Evolutionary conservation across 2,888 invertebrate genomes (phyloP).

Genomic region (Andricus curvator): DNA sequence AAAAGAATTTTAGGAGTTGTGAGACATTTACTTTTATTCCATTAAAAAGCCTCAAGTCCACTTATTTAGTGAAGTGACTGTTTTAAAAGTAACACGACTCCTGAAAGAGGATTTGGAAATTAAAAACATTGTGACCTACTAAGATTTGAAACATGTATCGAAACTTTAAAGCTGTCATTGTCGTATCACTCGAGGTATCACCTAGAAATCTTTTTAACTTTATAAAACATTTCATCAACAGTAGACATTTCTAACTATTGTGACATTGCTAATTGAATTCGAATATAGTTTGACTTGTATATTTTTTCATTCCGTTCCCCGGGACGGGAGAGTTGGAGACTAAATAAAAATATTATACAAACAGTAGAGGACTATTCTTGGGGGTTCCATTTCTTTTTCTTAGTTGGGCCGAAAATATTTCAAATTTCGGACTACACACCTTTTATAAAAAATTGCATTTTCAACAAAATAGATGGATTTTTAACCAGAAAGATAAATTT

Average conservation of each 20-base stretch:
- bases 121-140: not conserved
- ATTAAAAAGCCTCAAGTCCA: not conserved
- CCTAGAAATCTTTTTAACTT: not conserved
- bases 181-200: not conserved
- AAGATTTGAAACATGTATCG: not conserved
- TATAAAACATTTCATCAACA: slow-evolving; percentile 8
- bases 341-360: slow-evolving; percentile 14
- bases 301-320: slow-evolving; percentile 30
- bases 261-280: slow-evolving; percentile 1
- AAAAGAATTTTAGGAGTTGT: not conserved
- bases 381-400: not conserved
- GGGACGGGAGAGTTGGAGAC: slow-evolving; percentile 21
- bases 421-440: no score
- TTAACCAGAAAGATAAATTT: no score
- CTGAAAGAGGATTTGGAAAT: not conserved
- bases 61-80: not conserved
- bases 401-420: not conserved
- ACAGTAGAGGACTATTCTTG: not conserved
- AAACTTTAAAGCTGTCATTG: not conserved
- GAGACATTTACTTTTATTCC: not conserved
- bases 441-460: no score
- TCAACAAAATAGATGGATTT: no score
- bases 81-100: not conserved
- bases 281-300: slow-evolving; percentile 27
- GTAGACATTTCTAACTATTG: not conserved